A percentile compares a stretch with the other conserved stretches of the same genome.
Evolutionary conservation across 1,140 invertebrate genomes (phyloP).

Genomic region (Goniozus legneri): DNA sequence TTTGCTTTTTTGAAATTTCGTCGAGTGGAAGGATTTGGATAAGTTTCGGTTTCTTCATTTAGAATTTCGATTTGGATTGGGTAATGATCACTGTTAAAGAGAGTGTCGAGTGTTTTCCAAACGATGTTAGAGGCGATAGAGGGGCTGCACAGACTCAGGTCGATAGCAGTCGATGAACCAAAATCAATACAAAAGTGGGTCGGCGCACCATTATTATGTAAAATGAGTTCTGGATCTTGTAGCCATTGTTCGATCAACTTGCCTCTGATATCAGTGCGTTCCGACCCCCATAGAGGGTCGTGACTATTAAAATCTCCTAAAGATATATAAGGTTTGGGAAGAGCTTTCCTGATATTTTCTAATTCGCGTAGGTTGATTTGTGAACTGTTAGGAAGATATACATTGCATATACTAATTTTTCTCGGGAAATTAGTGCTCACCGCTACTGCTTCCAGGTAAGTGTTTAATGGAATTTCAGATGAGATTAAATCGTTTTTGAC

Average conservation of each 20-base stretch:
- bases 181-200: slow-evolving; percentile 27
- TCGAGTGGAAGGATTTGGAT: slow-evolving; percentile 2
- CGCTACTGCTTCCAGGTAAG: slow-evolving; percentile 22
- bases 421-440: slow-evolving; percentile 13
- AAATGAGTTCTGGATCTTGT: slow-evolving; percentile 16
- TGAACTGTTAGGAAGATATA: slow-evolving; percentile 18
- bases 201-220: slow-evolving; percentile 25
- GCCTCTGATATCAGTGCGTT: slow-evolving; percentile 26
- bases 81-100: slow-evolving; percentile 32
- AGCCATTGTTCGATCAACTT: slow-evolving; percentile 24
- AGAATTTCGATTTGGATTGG: slow-evolving; percentile 25
- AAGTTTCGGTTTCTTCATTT: neutral
- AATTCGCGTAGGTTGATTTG: slow-evolving; percentile 14
- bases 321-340: slow-evolving; percentile 30
- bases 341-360: slow-evolving; percentile 23
- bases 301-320: slow-evolving; percentile 37
- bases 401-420: slow-evolving; percentile 13
- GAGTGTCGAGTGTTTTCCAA: slow-evolving; percentile 24
- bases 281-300: slow-evolving; percentile 30
- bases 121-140: slow-evolving; percentile 22
- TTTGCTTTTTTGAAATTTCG: too few species aligned
- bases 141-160: slow-evolving; percentile 25
- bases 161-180: slow-evolving; percentile 24
- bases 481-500: neutral
- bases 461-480: slow-evolving; percentile 18